Percentiles rank a stretch among this genome's conserved stretches.
Conservation (phyloP, 2,113 vertebrate genomes). For the Ornithorhynchus anatinus region DNA sequence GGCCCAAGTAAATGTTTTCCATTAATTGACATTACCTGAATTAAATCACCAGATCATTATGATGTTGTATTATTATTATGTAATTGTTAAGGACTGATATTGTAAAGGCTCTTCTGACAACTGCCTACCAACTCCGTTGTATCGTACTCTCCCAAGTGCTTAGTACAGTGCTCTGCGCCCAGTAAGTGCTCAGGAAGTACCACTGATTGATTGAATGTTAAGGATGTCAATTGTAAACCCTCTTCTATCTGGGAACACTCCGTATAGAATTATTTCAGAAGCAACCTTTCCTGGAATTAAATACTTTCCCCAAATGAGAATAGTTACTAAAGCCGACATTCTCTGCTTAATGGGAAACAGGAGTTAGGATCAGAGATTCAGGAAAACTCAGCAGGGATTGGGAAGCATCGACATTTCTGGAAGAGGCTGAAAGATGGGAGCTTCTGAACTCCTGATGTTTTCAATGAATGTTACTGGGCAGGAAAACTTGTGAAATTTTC, state of each 20-base stretch:
- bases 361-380: not conserved
- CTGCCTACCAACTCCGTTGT: too few relatives aligned
- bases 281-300: not conserved
- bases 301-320: constrained; percentile 10
- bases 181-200: too few relatives aligned
- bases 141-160: too few relatives aligned
- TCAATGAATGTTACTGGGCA: not conserved
- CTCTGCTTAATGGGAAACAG: constrained; percentile 46
- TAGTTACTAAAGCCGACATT: constrained; percentile 20
- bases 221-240: too few relatives aligned
- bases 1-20: accelerated
- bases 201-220: too few relatives aligned
- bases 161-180: too few relatives aligned
- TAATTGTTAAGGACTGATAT: too few relatives aligned
- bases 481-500: not conserved
- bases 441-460: not conserved
- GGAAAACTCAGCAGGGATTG: constrained; percentile 14
- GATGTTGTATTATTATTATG: too few relatives aligned
- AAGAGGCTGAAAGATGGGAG: not conserved
- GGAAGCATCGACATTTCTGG: not conserved
- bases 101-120: too few relatives aligned
- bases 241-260: not conserved
- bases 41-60: not conserved
- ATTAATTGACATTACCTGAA: not conserved
- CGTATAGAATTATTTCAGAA: not conserved